phyloP scores from a whole-genome alignment of 2,888 invertebrate genomes.

The Fragum fragum region DNA sequence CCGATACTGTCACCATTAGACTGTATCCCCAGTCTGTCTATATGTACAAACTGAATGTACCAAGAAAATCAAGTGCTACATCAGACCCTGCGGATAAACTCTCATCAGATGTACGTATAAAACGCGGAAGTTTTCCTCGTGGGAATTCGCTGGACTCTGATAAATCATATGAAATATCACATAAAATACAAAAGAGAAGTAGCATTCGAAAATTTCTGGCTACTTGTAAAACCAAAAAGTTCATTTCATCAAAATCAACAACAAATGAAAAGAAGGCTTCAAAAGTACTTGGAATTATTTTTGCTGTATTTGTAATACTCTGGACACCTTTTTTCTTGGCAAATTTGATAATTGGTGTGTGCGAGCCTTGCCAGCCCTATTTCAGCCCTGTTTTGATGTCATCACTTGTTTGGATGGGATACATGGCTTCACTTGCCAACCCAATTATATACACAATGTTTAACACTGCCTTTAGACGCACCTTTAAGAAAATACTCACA shows the following conservation, averaged over 20 bases:
- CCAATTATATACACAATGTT: slow-evolving; percentile 87
- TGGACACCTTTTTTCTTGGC: slow-evolving; percentile 86
- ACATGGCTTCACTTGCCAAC: slow-evolving; percentile 85
- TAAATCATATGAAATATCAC: slow-evolving; percentile 35
- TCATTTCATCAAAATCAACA: slow-evolving; percentile 79
- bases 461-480: slow-evolving; percentile 85
- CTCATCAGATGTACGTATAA: slow-evolving; percentile 26
- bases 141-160: slow-evolving; percentile 53
- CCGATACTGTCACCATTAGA: slow-evolving; percentile 73
- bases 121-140: slow-evolving; percentile 32
- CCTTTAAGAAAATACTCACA: slow-evolving; percentile 83
- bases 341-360: slow-evolving; percentile 83
- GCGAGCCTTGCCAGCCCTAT: slow-evolving; percentile 75
- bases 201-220: slow-evolving; percentile 60
- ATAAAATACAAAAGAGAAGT: slow-evolving; percentile 46
- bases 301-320: slow-evolving; percentile 85
- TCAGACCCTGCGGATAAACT: slow-evolving; percentile 11
- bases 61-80: slow-evolving; percentile 29
- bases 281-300: slow-evolving; percentile 86
- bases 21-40: slow-evolving; percentile 70
- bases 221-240: slow-evolving; percentile 54
- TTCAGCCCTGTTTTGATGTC: slow-evolving; percentile 82
- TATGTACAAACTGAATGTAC: slow-evolving; percentile 69
- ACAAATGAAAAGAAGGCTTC: slow-evolving; percentile 86
- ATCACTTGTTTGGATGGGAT: slow-evolving; percentile 86